Conservation (phyloP, 1,140 invertebrate genomes). For the Trichonephila clavata region DNA sequence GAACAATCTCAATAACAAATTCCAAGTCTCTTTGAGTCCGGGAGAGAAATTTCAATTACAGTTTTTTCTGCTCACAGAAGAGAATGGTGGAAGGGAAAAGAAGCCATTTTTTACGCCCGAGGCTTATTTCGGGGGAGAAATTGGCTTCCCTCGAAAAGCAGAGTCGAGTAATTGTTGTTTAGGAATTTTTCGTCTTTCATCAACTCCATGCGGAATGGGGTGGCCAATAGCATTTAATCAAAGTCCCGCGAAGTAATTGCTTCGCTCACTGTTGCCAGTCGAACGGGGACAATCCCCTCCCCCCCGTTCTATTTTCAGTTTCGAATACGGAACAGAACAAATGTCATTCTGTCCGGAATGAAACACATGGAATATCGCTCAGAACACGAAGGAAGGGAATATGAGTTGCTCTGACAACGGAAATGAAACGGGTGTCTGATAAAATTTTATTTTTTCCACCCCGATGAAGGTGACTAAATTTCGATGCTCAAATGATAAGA, state of each 20-base stretch:
- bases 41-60: conserved; percentile 12
- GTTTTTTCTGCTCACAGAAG: neutral
- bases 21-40: neutral
- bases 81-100: neutral
- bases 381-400: neutral
- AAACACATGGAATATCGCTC: neutral
- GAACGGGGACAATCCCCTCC: neutral
- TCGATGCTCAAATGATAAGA: too few relatives aligned
- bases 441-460: neutral
- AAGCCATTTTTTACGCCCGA: neutral
- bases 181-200: neutral
- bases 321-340: neutral
- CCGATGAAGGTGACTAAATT: too few relatives aligned
- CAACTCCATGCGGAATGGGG: neutral
- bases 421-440: neutral
- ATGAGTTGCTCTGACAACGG: neutral
- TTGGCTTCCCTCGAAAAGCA: neutral
- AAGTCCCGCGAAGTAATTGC: neutral
- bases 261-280: neutral
- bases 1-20: neutral
- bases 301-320: too few relatives aligned
- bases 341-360: neutral
- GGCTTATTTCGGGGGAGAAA: neutral
- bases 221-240: neutral
- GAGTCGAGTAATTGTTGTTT: neutral